A percentile compares a stretch with the other conserved stretches of the same genome.
Conservation (phyloP, 2,113 vertebrate species). For the Rhinolophus ferrumequinum region DNA sequence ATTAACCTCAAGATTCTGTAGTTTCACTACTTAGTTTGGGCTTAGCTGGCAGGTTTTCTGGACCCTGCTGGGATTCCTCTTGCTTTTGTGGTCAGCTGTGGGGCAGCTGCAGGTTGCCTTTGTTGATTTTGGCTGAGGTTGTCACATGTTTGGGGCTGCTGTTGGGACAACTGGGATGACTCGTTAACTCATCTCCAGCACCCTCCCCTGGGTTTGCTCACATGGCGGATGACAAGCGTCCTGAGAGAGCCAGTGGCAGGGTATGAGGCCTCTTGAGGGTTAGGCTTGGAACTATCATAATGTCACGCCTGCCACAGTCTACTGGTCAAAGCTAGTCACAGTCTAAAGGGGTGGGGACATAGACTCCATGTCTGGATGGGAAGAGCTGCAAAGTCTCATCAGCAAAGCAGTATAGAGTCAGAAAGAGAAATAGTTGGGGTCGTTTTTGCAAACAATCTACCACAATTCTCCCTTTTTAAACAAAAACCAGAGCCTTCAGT, state of each 20-base stretch:
- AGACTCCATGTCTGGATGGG: background rate
- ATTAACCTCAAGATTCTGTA: background rate
- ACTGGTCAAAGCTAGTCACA: background rate
- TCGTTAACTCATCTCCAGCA: background rate
- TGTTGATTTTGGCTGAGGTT: slow-evolving; percentile 31
- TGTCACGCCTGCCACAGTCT: background rate
- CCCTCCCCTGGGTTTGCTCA: background rate
- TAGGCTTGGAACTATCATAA: background rate
- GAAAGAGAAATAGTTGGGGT: background rate
- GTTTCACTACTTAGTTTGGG: background rate
- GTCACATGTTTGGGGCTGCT: background rate
- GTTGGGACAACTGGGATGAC: background rate
- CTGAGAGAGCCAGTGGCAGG: background rate
- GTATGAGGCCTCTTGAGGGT: background rate
- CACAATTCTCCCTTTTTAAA: background rate
- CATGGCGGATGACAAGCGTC: background rate
- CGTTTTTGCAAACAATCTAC: background rate
- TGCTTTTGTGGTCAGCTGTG: background rate
- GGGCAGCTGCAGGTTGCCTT: background rate
- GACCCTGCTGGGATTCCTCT: background rate
- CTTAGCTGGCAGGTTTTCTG: slow-evolving; percentile 5
- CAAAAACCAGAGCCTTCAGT: background rate
- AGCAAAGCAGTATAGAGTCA: background rate
- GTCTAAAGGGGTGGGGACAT: background rate
- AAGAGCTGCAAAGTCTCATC: background rate